phyloP scores from a whole-genome alignment of 1,140 invertebrate genomes.

The Varroa destructor region DNA sequence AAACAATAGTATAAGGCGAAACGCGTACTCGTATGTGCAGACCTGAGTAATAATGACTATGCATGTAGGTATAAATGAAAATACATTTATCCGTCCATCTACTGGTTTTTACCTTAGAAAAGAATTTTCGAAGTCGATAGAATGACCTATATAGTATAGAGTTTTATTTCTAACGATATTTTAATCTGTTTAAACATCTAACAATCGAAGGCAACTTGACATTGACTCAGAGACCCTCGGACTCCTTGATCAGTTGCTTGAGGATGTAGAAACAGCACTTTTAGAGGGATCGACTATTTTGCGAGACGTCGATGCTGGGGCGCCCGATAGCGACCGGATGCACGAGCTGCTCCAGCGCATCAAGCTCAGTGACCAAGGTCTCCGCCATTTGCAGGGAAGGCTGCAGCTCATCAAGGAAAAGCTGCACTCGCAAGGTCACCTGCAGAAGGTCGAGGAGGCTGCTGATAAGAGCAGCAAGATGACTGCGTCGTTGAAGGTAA shows the following conservation, averaged over 20 bases:
- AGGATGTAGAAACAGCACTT: slow-evolving; percentile 2
- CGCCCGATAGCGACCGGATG: slow-evolving; percentile 20
- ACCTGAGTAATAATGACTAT: no score
- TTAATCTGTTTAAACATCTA: no score
- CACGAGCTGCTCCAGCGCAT: slow-evolving; percentile 7
- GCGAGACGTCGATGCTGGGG: slow-evolving; percentile 8
- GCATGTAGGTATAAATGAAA: no score
- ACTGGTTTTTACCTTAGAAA: no score
- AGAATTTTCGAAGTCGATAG: no score
- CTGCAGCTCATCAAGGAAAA: slow-evolving; percentile 25
- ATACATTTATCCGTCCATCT: no score
- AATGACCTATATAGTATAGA: no score
- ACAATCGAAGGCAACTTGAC: slow-evolving; percentile 16
- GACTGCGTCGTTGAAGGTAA: slow-evolving; percentile 26
- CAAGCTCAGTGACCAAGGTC: slow-evolving; percentile 3
- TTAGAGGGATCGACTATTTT: neutral
- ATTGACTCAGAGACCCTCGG: slow-evolving; percentile 24
- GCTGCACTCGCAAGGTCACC: slow-evolving; percentile 4
- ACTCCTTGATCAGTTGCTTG: slow-evolving; percentile 2
- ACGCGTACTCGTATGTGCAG: no score
- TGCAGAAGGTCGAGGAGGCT: slow-evolving; percentile 17
- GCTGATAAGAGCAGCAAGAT: neutral
- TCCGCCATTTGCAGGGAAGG: slow-evolving; percentile 21
- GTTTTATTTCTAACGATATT: no score
- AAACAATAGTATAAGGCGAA: no score